A percentile compares a stretch with the other conserved stretches of the same genome.
Evolutionary conservation across 1,140 invertebrate genomes (phyloP).

Genomic region (Gryon sp.): DNA sequence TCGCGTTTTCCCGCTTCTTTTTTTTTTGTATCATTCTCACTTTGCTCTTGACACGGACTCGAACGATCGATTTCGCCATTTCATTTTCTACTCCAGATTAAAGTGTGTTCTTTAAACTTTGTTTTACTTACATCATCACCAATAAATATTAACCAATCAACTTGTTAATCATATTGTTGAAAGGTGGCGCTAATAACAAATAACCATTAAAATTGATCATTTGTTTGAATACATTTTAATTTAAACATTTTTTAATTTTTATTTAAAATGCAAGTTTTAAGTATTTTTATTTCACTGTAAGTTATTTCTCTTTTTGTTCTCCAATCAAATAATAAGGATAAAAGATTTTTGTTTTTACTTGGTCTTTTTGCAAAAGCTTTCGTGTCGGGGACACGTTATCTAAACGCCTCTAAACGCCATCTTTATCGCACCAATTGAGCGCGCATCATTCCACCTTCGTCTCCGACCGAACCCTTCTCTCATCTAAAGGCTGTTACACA

Average conservation of each 20-base stretch:
- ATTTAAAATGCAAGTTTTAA: no score
- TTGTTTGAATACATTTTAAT: no score
- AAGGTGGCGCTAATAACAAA: no score
- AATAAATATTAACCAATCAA: no score
- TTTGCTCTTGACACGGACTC: slow-evolving; percentile 58
- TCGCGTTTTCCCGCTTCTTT: slow-evolving; percentile 54
- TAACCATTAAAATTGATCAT: no score
- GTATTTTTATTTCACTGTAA: no score
- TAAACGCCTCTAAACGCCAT: slow-evolving; percentile 7
- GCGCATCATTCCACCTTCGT: slow-evolving; percentile 26
- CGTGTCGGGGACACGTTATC: slow-evolving; percentile 27
- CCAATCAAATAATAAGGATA: not conserved
- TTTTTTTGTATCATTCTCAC: slow-evolving; percentile 50
- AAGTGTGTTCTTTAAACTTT: slow-evolving; percentile 34
- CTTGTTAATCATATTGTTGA: no score
- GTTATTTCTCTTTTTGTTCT: no score
- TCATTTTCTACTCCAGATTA: slow-evolving; percentile 52
- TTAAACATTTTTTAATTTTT: no score
- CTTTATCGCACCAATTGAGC: slow-evolving; percentile 27
- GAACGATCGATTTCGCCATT: slow-evolving; percentile 50
- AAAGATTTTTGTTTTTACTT: no score
- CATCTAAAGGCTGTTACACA: slow-evolving; percentile 50
- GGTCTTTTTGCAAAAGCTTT: no score
- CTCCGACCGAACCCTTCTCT: slow-evolving; percentile 20
- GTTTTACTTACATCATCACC: not conserved